Base-by-base conservation (phyloP, 1,140 invertebrate genomes). In the Sitodiplosis mosellana region DNA sequence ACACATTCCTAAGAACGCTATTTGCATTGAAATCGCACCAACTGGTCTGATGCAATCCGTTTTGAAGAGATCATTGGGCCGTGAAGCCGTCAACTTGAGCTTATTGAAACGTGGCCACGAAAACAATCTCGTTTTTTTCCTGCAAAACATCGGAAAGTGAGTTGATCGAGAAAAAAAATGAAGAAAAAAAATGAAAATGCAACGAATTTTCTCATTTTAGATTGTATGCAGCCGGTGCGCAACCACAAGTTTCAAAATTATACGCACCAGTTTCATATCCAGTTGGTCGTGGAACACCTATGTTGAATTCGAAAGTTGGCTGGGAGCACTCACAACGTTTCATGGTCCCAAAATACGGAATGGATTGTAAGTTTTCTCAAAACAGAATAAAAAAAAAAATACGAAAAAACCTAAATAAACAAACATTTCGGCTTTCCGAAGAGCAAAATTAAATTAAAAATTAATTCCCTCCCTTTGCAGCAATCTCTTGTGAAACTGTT, bases 121-220 rank as follows among this genome's bases (percentile, higher is more conserved):
- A 2, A 69, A 85, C 54, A 84, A 84, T 58, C 46, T 78, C 10
- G 58, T 59, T 2, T 78, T 73, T 55, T 68, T 87, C 10, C 62
- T 82, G 2, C 67, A 69, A 2, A 75, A 66, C 49, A 59, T 89
- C 49, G 85, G 84, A 56, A 84, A 79, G 76, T 78, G 62, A 69
- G 74, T 69, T 37, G 22, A 37, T 76, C 45, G 67, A 69, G 2
- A 51, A 55, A 10, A 33, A 10, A n/a, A 15, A 1, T 11, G 15
- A 27, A n/a, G 43, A 22, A 21, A 45, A 4, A 2, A 45, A 45
- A 22, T 45, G 3, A 5, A 2, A n/a, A 22, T 22, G 11, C 12
- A 43, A 43, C n/a, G 19, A 45, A 45, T 7, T 33, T 33, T 1
- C 20, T 15, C 15, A 46, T 2, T 69, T 38, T 53, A 81, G 77